Conservation (phyloP, 1,140 invertebrate species). For the Ooceraea biroi region DNA sequence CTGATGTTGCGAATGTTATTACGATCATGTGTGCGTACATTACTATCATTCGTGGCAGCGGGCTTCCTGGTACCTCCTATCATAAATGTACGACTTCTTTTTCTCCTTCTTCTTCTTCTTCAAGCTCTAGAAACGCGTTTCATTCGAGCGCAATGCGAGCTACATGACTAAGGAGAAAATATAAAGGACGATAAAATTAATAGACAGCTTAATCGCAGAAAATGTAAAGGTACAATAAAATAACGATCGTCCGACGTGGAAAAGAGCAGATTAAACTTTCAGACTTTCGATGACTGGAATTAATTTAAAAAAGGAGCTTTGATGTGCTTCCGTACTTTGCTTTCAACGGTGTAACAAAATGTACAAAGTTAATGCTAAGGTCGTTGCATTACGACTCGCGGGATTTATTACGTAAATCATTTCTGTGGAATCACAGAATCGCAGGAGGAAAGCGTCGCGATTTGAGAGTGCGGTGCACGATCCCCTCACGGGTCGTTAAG, state of each 20-base stretch:
- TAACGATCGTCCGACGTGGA: not conserved
- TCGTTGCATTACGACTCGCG: not conserved
- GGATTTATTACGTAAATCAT: not conserved
- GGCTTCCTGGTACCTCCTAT: constrained; percentile 37
- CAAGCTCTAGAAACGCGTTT: constrained; percentile 52
- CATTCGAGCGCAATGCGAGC: constrained; percentile 28
- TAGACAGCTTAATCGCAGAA: not conserved
- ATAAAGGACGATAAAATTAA: constrained; percentile 24
- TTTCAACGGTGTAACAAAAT: not conserved
- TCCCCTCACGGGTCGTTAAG: not conserved
- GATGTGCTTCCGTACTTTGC: not conserved
- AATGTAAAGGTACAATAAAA: not conserved
- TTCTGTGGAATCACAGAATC: too few species aligned
- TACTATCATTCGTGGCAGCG: constrained; percentile 45
- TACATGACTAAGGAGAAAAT: constrained; percentile 24
- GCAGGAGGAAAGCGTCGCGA: not conserved
- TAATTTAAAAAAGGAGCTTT: not conserved
- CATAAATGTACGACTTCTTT: constrained; percentile 15
- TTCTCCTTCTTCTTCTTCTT: not conserved
- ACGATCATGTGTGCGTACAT: constrained; percentile 54
- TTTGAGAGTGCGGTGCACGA: not conserved
- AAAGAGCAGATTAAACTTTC: not conserved
- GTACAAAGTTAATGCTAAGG: not conserved
- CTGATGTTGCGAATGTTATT: constrained; percentile 48
- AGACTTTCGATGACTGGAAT: not conserved